Conservation (phyloP, 2,888 invertebrate species). For the Tinea trinotella region DNA sequence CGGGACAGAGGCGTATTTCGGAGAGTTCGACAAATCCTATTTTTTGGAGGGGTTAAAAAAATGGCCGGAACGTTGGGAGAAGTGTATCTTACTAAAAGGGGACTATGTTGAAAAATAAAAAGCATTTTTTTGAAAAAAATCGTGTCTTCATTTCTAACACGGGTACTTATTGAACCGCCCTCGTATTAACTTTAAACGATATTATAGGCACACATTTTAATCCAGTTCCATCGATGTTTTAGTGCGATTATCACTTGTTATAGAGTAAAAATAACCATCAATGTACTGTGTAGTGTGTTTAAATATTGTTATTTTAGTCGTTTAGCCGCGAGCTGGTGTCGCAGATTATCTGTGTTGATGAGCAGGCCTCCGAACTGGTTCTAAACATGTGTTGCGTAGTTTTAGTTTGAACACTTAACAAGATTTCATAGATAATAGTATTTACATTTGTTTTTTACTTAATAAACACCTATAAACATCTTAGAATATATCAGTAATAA, state of each 20-base stretch:
- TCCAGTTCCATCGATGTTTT: constrained; percentile 14
- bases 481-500: too few species aligned
- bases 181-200: constrained; percentile 3
- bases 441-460: background rate
- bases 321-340: background rate
- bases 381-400: constrained; percentile 1
- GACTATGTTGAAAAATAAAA: too few species aligned
- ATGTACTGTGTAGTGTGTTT: constrained; percentile 1
- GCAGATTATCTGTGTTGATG: constrained; percentile 18
- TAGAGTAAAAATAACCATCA: constrained; percentile 9
- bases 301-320: constrained; percentile 3
- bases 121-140: too few species aligned
- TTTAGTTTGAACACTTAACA: background rate
- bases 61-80: too few species aligned
- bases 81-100: too few species aligned
- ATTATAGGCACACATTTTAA: constrained; percentile 4
- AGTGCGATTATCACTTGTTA: constrained; percentile 2
- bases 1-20: too few species aligned
- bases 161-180: too few species aligned
- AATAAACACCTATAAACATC: too few species aligned
- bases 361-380: constrained; percentile 18
- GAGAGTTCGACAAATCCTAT: too few species aligned
- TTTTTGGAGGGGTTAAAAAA: too few species aligned
- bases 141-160: too few species aligned
- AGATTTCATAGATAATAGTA: background rate